Conservation (phyloP, 1,140 invertebrate genomes). For the Drosophila nigromelanica region DNA sequence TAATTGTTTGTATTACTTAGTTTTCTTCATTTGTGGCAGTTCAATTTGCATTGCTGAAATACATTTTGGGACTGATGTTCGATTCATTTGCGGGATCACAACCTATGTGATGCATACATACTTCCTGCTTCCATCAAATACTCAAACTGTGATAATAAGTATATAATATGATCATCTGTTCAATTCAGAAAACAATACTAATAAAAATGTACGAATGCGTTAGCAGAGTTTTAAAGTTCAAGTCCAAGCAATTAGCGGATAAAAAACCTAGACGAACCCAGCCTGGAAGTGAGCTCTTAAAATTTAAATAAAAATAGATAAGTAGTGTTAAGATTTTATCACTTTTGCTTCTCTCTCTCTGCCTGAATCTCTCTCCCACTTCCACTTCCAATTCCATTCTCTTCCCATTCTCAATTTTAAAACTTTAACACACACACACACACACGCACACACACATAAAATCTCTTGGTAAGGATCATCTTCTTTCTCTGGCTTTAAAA, state of each 20-base stretch:
- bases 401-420: slow-evolving; percentile 32
- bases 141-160: slow-evolving; percentile 7
- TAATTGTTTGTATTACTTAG: slow-evolving; percentile 2
- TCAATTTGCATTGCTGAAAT: slow-evolving; percentile 44
- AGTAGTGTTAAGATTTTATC: slow-evolving; percentile 59
- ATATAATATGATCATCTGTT: not conserved
- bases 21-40: slow-evolving; percentile 59
- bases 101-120: slow-evolving; percentile 26
- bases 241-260: slow-evolving; percentile 11
- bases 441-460: slow-evolving; percentile 42
- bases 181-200: slow-evolving; percentile 7
- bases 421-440: slow-evolving; percentile 68
- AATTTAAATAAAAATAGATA: slow-evolving; percentile 36
- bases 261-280: slow-evolving; percentile 27
- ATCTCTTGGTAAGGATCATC: slow-evolving; percentile 29
- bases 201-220: too few relatives aligned
- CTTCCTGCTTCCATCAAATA: not conserved
- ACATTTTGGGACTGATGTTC: slow-evolving; percentile 36
- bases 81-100: slow-evolving; percentile 27
- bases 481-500: slow-evolving; percentile 33
- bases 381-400: not conserved
- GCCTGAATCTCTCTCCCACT: slow-evolving; percentile 8
- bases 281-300: slow-evolving; percentile 26
- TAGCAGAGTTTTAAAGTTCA: slow-evolving; percentile 11
- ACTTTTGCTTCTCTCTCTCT: slow-evolving; percentile 71